Percentiles rank a stretch among this genome's conserved stretches.
Evolutionary conservation across 2,888 invertebrate genomes (phyloP).

Genomic region (Apeira syringaria): DNA sequence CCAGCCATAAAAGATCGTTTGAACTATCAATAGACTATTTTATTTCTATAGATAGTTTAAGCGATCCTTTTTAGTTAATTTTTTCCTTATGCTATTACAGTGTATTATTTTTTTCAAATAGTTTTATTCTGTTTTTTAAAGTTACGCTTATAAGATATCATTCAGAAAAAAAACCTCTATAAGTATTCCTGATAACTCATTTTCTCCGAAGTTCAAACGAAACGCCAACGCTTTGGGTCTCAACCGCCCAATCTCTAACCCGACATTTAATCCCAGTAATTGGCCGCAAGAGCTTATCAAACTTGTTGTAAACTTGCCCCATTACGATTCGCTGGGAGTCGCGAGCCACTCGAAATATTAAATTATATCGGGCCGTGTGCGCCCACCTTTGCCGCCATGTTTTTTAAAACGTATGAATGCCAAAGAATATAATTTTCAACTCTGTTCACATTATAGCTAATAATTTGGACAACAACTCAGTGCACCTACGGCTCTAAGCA

Average conservation of each 20-base stretch:
- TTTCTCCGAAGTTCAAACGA: not conserved
- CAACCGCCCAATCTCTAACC: constrained; percentile 10
- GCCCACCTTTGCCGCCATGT: constrained; percentile 49
- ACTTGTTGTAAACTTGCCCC: constrained; percentile 65
- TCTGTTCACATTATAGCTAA: too few species aligned
- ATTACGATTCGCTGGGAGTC: constrained; percentile 54
- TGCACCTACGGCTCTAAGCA: too few species aligned
- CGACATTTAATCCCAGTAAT: constrained; percentile 60
- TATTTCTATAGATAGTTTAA: too few species aligned
- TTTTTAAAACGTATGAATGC: constrained; percentile 49
- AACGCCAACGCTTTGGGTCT: not conserved
- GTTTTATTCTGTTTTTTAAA: too few species aligned
- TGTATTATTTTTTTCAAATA: too few species aligned
- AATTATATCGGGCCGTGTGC: constrained; percentile 59
- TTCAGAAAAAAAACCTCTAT: too few species aligned
- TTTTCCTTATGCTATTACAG: too few species aligned
- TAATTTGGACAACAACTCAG: too few species aligned
- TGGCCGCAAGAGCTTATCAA: constrained; percentile 64
- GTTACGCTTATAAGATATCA: too few species aligned
- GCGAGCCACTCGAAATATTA: constrained; percentile 72
- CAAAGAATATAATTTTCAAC: constrained; percentile 31
- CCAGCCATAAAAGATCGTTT: too few species aligned
- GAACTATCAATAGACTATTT: too few species aligned
- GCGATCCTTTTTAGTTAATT: too few species aligned
- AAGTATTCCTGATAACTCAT: not conserved